These are phyloP conservation scores for Scaeva pyrastri DNA, from an alignment of 2,888 invertebrate species.

Conservation along the genomic window DNA sequence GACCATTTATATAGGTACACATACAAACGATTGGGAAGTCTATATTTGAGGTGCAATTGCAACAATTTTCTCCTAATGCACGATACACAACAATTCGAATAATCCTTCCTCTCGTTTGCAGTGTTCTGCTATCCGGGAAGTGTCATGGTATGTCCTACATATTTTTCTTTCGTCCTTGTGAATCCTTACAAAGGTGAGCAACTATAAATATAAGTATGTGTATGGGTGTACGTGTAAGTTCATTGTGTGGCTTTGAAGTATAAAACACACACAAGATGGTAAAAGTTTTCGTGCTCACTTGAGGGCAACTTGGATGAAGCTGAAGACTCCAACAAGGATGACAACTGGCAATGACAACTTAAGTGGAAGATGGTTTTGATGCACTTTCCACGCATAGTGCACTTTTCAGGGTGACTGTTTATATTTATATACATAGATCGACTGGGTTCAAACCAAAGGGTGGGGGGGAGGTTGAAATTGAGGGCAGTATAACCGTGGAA, in stretches of 20 bases:
- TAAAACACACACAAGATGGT: conserved; percentile 55
- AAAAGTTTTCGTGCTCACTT: conserved; percentile 67
- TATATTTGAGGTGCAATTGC: conserved; percentile 57
- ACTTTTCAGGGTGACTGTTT: conserved; percentile 15
- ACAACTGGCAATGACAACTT: conserved; percentile 48
- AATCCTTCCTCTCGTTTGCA: conserved; percentile 5
- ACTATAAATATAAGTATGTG: neutral
- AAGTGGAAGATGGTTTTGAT: conserved; percentile 69
- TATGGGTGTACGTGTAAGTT: neutral
- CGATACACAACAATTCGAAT: conserved; percentile 48
- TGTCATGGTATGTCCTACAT: conserved; percentile 40
- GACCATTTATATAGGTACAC: too few relatives aligned
- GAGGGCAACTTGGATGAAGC: conserved; percentile 55
- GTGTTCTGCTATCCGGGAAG: conserved; percentile 1
- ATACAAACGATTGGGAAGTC: conserved; percentile 22
- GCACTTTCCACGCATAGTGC: conserved; percentile 63
- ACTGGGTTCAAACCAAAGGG: neutral
- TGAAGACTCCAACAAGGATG: conserved; percentile 5
- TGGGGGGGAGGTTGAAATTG: neutral
- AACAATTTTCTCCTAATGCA: conserved; percentile 59
- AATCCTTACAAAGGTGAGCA: conserved; percentile 18
- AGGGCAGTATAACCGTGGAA: too few relatives aligned
- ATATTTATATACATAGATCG: neutral
- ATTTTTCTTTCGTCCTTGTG: conserved; percentile 23
- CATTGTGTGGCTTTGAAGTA: conserved; percentile 25